Conservation (phyloP, 2,113 vertebrate species). For the Macaca mulatta region DNA sequence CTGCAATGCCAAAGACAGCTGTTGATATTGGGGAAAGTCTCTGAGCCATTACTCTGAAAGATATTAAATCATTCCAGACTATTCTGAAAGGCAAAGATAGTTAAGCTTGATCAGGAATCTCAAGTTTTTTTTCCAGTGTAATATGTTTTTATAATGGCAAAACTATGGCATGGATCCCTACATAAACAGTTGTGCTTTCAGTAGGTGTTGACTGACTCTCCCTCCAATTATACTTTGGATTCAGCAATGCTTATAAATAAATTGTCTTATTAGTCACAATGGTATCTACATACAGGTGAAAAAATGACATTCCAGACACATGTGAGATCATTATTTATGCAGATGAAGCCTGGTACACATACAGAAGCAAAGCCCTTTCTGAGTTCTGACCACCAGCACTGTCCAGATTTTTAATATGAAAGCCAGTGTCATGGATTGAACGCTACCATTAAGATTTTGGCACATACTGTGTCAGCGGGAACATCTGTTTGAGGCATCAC, state of each 20-base stretch:
- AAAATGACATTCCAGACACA: neutral
- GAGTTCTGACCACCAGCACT: neutral
- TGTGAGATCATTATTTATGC: neutral
- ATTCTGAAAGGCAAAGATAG: neutral
- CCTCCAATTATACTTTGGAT: neutral
- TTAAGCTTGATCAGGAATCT: conserved; percentile 6
- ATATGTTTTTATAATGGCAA: neutral
- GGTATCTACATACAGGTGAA: neutral
- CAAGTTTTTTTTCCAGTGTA: neutral
- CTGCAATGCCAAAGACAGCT: neutral
- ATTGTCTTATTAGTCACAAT: neutral
- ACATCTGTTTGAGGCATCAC: neutral
- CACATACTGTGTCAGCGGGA: neutral
- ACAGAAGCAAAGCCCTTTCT: neutral
- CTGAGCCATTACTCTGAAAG: neutral
- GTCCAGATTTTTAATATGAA: neutral
- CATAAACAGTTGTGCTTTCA: neutral
- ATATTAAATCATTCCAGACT: neutral
- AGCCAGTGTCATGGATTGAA: neutral
- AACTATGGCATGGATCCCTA: neutral
- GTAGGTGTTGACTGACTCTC: neutral
- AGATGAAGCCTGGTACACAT: neutral
- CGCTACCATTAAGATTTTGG: no score
- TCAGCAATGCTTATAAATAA: neutral
- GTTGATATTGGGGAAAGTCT: neutral